Evolutionary conservation across 2,888 invertebrate genomes (phyloP), one percentile per base, ranked within the genome.

Genomic region (Spilarctia lutea): DNA sequence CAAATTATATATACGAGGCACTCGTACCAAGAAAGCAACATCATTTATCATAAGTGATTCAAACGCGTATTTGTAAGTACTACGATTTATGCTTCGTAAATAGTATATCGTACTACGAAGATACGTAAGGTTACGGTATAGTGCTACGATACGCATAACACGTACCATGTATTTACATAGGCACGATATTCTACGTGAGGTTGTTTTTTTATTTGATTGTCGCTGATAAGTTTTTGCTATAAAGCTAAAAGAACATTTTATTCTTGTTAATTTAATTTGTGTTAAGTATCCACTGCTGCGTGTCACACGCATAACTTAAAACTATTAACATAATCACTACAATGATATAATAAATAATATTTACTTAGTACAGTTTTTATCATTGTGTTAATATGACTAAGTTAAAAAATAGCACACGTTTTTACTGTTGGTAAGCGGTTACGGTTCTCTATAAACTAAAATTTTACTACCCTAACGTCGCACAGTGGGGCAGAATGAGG

Each of bases 21-120:
- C 65, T 56, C 42, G 24, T 30, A 39, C 42, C 20, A 60, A 52
- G 27, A 73, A 45, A 27, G 65, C 33, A 60, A 68, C 18, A 70
- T 78, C 75, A 73, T 67, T 84, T 74, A 72, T 75, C 60, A 67
- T 63, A 75, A 79, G 81, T 81, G 76, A 85, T 71, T 75, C 73
- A 56, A 73, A 75, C 77, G 77, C 82, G 85, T 85, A 84, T 85
- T 82, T 76, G 72, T 72, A 85, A 85, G 78, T 78, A 77, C 80
- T 77, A 81, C 77, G 81, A 79, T 81, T 84, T 80, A 85, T 80
- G 78, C 75, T 71, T 52, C 7, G 73, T 68, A 8, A 39, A 79
- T 73, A 60, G 71, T 79, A 76, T 85, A 75, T 73, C 56, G 74
- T 45, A 72, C 83, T 84, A 81, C 83, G 77, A 68, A 39, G 65